Evolutionary conservation across 2,888 invertebrate species (phyloP), one percentile per base, ranked within the genome.

Genomic region (Dynastes maya): DNA sequence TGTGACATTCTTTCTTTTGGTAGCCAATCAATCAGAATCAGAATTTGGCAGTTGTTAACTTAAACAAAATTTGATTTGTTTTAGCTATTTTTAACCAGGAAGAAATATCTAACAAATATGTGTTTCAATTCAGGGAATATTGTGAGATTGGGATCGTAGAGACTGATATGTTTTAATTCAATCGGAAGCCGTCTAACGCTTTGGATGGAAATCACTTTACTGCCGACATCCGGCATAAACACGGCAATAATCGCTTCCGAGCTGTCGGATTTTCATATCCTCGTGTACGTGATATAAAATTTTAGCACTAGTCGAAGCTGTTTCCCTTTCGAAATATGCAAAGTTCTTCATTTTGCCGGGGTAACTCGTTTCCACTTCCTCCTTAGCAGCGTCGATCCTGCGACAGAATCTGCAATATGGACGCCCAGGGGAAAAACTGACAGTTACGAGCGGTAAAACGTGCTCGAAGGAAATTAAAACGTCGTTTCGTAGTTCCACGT

Each of bases 361-460:
- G 51, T 13, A 11, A n/a, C 32, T 32, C 32, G 32, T 32, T 32
- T 32, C 51, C 11, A 13, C n/a, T 51, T 51, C 51, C 51, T 51
- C n/a, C 9, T 2, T 9, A 13, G 51, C 51, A 11, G 51, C 2
- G n/a, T 51, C 51, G 51, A 51, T n/a, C 11, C n/a, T 13, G 8
- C 51, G 13, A 51, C 11, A 13, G 51, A 51, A 51, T 11, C 51
- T 51, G 51, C 51, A 8, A 51, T 51, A 51, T 1, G 51, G n/a
- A 13, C 2, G 13, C 13, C 13, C 11, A 2, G 51, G 51, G n/a
- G 16, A 16, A 16, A 53, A 16, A n/a, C 16, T 53, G 53, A 53
- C 53, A 53, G 53, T 53, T 53, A 53, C n/a, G 53, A 53, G 53
- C 53, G 53, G 53, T 53, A 53, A 53, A 53, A 53, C 53, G 53